These are phyloP conservation scores for Allobates femoralis DNA, from an alignment of 2,797 vertebrate genomes.

Conservation along the genomic window DNA sequence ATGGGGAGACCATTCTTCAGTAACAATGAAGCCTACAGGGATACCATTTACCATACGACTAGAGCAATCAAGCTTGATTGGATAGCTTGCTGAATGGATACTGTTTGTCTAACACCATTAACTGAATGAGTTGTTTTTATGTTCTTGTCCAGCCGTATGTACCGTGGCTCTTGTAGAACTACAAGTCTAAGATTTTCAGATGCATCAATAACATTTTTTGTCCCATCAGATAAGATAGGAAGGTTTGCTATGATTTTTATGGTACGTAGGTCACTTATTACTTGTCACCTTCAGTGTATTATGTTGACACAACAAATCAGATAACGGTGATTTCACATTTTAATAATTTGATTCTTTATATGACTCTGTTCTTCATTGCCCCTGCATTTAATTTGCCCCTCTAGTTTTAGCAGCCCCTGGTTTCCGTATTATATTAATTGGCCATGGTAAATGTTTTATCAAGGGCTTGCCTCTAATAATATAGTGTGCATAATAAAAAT, in stretches of 20 bases:
- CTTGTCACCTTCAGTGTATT: background rate
- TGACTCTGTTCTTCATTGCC: background rate
- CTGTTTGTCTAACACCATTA: background rate
- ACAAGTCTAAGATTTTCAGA: background rate
- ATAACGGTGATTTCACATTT: background rate
- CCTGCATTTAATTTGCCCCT: slow-evolving; percentile 10
- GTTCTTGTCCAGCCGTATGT: background rate
- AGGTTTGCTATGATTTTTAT: too few species aligned
- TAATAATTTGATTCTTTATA: slow-evolving; percentile 7
- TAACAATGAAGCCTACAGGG: background rate
- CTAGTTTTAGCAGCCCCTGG: background rate
- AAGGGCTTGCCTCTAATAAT: slow-evolving; percentile 43
- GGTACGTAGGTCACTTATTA: background rate
- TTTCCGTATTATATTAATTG: slow-evolving; percentile 25
- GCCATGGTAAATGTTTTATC: slow-evolving; percentile 17
- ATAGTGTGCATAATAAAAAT: slow-evolving; percentile 66
- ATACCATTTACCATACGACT: background rate
- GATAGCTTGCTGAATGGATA: background rate
- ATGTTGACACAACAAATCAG: background rate
- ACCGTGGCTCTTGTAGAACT: background rate
- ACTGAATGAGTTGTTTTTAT: background rate
- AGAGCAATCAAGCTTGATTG: background rate
- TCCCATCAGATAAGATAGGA: background rate
- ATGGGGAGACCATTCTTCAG: background rate
- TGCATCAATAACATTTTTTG: background rate